Evolutionary conservation across 2,888 invertebrate species (phyloP).

Genomic region (Xylota segnis): DNA sequence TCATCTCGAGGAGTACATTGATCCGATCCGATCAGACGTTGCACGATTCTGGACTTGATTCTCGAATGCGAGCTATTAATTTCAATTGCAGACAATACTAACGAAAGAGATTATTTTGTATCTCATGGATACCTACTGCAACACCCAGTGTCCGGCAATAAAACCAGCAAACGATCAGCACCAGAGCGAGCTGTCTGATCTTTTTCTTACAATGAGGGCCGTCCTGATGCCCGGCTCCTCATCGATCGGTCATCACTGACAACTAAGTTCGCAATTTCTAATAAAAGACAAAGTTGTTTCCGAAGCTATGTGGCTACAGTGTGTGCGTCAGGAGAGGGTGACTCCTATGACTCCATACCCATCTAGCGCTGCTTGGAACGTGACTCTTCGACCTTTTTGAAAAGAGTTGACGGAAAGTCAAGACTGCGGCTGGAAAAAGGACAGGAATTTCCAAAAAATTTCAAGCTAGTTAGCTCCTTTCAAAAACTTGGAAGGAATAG

Average conservation of each 20-base stretch:
- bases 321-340: neutral
- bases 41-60: conserved; percentile 59
- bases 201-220: neutral
- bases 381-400: no score
- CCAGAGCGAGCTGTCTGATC: neutral
- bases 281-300: conserved; percentile 17
- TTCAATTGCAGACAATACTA: conserved; percentile 49
- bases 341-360: no score
- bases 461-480: no score
- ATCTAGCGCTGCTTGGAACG: no score
- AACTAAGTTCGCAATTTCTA: conserved; percentile 49
- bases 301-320: conserved; percentile 14
- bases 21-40: conserved; percentile 43
- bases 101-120: conserved; percentile 19
- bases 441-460: no score
- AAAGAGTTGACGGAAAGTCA: no score
- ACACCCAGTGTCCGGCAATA: conserved; percentile 4
- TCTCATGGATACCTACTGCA: neutral
- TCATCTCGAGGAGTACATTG: conserved; percentile 39
- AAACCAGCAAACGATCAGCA: conserved; percentile 18
- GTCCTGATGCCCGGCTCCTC: conserved; percentile 10
- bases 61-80: conserved; percentile 52
- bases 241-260: conserved; percentile 49
- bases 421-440: no score
- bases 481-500: no score